Conservation (phyloP, 2,113 vertebrate species). For the Chiloscyllium plagiosum region DNA sequence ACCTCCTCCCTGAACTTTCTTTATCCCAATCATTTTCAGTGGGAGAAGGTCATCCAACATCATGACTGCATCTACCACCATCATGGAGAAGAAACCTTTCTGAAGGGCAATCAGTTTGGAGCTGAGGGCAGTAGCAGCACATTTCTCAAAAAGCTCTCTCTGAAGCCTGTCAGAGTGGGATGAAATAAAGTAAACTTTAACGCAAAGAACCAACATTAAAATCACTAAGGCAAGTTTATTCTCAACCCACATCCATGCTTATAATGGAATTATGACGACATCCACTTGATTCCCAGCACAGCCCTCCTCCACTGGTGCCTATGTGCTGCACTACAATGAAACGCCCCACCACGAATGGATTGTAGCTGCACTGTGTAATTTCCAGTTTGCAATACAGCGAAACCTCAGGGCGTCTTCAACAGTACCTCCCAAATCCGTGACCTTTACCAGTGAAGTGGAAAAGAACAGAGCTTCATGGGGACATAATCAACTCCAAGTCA, state of each 20-base stretch:
- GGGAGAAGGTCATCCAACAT: constrained; percentile 83
- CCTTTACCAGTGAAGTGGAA: background rate
- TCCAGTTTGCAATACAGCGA: background rate
- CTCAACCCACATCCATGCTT: background rate
- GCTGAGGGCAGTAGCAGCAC: constrained; percentile 86
- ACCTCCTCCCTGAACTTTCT: constrained; percentile 94
- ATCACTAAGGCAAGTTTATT: background rate
- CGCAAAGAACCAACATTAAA: background rate
- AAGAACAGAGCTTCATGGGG: background rate
- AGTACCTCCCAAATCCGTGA: background rate
- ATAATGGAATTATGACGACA: background rate
- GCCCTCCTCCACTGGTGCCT: too few species aligned
- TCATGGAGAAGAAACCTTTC: constrained; percentile 85
- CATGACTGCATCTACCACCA: constrained; percentile 94
- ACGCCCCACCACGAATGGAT: background rate
- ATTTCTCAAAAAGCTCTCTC: constrained; percentile 80
- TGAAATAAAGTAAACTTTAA: background rate
- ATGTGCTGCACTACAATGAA: too few species aligned
- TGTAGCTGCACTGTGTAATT: background rate
- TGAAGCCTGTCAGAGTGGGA: constrained; percentile 64
- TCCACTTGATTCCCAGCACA: background rate
- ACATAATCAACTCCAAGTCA: background rate
- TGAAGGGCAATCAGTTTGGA: constrained; percentile 89
- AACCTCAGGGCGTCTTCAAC: background rate
- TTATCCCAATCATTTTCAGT: constrained; percentile 96